These are phyloP conservation scores for Lomographa bimaculata DNA, from an alignment of 2,888 invertebrate genomes.

Conservation along the genomic window DNA sequence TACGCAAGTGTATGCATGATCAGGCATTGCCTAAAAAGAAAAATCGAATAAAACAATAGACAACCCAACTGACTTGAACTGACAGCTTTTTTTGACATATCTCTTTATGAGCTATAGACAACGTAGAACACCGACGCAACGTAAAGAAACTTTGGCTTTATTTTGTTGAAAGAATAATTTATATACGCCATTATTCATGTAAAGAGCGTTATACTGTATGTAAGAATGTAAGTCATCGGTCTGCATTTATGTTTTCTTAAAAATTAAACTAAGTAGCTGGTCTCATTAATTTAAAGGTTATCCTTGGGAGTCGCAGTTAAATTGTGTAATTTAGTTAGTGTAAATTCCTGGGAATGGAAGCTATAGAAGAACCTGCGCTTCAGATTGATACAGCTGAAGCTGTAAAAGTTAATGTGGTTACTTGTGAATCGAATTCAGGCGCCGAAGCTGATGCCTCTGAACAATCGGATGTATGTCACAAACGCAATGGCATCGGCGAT, in stretches of 20 bases:
- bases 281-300: constrained; percentile 70
- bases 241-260: constrained; percentile 5
- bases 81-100: no score
- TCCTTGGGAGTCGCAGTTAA: constrained; percentile 25
- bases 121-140: constrained; percentile 42
- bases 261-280: constrained; percentile 1
- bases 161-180: constrained; percentile 30
- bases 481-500: constrained; percentile 67
- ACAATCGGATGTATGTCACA: constrained; percentile 57
- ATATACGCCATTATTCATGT: no score
- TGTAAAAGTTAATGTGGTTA: constrained; percentile 45
- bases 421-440: constrained; percentile 41
- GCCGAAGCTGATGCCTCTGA: constrained; percentile 36
- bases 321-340: constrained; percentile 20
- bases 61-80: no score
- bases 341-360: constrained; percentile 40
- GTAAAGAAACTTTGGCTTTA: constrained; percentile 37
- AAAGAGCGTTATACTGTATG: background rate
- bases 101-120: constrained; percentile 18
- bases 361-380: constrained; percentile 45
- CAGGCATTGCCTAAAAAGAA: no score
- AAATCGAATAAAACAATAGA: no score
- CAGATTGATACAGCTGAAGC: constrained; percentile 42
- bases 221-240: constrained; percentile 14
- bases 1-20: no score